Evolutionary conservation across 2,113 vertebrate species (phyloP), one percentile per base, ranked within the genome.

Genomic region (Merops nubicus): DNA sequence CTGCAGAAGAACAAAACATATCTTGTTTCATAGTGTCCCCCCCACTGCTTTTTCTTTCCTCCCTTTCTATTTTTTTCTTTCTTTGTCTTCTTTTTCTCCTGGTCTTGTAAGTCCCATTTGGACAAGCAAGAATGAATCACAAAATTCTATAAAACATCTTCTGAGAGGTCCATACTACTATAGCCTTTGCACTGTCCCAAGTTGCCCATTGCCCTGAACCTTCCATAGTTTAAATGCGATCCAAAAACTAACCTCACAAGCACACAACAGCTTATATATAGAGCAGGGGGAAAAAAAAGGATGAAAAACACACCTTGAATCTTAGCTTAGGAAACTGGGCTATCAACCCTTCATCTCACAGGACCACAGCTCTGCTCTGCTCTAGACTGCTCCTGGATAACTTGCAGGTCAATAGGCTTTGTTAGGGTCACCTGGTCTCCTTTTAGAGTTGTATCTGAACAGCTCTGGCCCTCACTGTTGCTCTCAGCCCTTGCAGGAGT

Each of bases 1-100:
- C 50, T 90, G 21, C 19, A 62, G 33, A 92, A 89, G 45, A 94
- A 73, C 14, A 84, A 73, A 93, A 68, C 13, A 54, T 33, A 36
- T 15, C 47, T 54, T 67, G 29, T 88, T 93, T 88, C 62, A 51
- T 4, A 76, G 12, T 9, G 4, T 3, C 6, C 23, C 3, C 12
- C 2, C 16, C 14, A 21, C 36, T 53, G 4, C 7, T 60, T 40
- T 70, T 45, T 43, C 50, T 11, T 8, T 5, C n/a, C n/a, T 4
- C 6, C 4, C 7, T 3, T 8, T 28, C 17, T 31, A 8, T 34
- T 42, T 6, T 23, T 12, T 8, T 8, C 12, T 10, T 3, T 0
- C 4, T 14, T 9, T 26, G 9, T 14, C 28, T 62, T 25, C 25
- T 85, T 92, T 42, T 45, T 47, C 28, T 3, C 15, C 22, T 16